Evolutionary conservation across 92 coral and sea anemone genomes (phyloP), one percentile per base, ranked within the genome.

Genomic region (Porites lobata): DNA sequence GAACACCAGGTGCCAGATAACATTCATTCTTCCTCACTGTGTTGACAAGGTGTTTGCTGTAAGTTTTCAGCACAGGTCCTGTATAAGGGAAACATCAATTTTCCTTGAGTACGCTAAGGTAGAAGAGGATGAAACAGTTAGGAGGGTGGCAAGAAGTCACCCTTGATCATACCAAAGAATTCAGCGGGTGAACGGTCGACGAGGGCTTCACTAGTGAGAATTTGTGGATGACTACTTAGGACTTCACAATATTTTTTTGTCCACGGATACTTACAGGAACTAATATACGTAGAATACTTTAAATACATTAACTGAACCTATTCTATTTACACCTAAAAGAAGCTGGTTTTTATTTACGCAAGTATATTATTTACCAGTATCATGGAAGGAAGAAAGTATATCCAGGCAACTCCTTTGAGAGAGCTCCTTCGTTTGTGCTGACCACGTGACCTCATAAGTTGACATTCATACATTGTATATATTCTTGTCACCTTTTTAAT

Each of bases 1-100:
- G 90, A 87, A 1, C 86, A 88, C 94, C 96, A 93, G 0, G 90
- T 83, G 8, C 94, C 92, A 8, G 68, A 86, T 7, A 93, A 65
- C 8, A 78, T 77, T 18, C 92, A 86, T 72, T 83, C 90, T 2
- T 18, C 82, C 1, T 85, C 90, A 10, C 24, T 21, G 72, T 89
- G 94, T 29, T 77, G 17, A 61, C 90, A 91, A 1, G 77, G 87
- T 19, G 84, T 61, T 67, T 88, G 89, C 21, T 91, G 86, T 3
- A 56, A 26, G 6, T 76, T 26, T 43, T 88, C 89, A 5, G 92
- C 94, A 53, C 96, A 93, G 1, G 94, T 85, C 17, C 89, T 88
- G 78, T 92, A 91, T 10, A 85, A 56, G 1, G 91, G 83, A 11
- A 91, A 88, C 75, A 89, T 94, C 2, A 87, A 47, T 65, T 93